These are phyloP conservation scores for Thermophis baileyi DNA, from an alignment of 2,113 vertebrate species.

Conservation along the genomic window DNA sequence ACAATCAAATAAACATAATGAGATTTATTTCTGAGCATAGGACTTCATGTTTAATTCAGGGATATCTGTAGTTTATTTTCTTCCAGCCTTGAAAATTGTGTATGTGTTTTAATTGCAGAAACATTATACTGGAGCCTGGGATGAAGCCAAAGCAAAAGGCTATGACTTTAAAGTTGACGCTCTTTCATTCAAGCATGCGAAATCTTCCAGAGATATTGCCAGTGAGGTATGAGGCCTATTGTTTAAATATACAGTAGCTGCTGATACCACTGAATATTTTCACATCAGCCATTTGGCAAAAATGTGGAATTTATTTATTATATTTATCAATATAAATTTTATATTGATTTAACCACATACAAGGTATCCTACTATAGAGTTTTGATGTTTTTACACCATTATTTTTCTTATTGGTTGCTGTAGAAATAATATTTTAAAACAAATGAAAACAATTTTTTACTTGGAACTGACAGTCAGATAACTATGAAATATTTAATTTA, in stretches of 20 bases:
- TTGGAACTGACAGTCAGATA: neutral
- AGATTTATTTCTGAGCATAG: neutral
- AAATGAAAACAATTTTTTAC: neutral
- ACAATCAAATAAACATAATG: neutral
- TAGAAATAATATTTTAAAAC: neutral
- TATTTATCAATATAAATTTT: neutral
- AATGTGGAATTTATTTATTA: neutral
- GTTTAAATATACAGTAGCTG: fast-evolving
- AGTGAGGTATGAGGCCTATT: constrained; percentile 74
- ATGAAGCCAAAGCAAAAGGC: constrained; percentile 79
- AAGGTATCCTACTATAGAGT: fast-evolving
- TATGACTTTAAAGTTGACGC: constrained; percentile 82
- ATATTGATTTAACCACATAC: neutral
- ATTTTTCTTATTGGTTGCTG: neutral
- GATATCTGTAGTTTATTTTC: neutral
- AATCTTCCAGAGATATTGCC: constrained; percentile 75
- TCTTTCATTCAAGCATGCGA: constrained; percentile 83
- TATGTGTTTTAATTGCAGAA: constrained; percentile 68
- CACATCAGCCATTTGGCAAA: neutral
- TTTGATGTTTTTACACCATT: neutral
- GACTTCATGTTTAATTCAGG: neutral
- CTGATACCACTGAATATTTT: neutral
- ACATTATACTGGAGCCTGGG: constrained; percentile 83
- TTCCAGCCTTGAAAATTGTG: neutral
- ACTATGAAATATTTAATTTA: neutral